These are phyloP conservation scores for Belonocnema kinseyi DNA, from an alignment of 1,140 invertebrate species.

Conservation along the genomic window DNA sequence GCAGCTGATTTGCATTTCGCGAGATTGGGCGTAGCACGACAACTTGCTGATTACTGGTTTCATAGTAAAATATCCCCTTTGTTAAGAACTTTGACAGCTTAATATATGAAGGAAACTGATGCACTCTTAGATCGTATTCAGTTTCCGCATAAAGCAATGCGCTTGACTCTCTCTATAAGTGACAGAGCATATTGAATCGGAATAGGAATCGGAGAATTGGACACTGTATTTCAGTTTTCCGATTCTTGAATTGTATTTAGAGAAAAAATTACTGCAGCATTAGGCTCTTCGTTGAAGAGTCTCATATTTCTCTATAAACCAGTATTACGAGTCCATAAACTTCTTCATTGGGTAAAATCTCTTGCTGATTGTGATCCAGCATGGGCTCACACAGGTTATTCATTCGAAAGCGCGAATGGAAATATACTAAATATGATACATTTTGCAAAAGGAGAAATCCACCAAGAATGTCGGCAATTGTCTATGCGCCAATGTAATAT, in stretches of 20 bases:
- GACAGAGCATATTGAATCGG: constrained; percentile 38
- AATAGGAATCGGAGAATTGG: not conserved
- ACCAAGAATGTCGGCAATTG: constrained; percentile 22
- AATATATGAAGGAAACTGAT: constrained; percentile 26
- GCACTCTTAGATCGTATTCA: not conserved
- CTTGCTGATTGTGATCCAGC: no score
- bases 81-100: not conserved
- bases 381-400: constrained; percentile 37
- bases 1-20: constrained; percentile 45
- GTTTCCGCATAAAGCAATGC: constrained; percentile 33
- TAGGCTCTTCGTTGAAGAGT: constrained; percentile 28
- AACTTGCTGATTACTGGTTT: constrained; percentile 45
- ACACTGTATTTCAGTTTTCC: no score
- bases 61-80: not conserved
- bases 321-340: constrained; percentile 20
- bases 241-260: no score
- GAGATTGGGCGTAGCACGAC: constrained; percentile 37
- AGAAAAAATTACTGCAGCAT: not conserved
- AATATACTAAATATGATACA: constrained; percentile 24
- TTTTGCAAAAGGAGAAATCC: constrained; percentile 30
- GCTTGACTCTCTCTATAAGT: constrained; percentile 29
- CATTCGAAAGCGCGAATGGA: constrained; percentile 35
- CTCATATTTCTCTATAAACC: not conserved
- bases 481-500: not conserved
- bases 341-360: constrained; percentile 28